phyloP scores from a whole-genome alignment of 2,113 vertebrate species.

The Blennius ocellaris region DNA sequence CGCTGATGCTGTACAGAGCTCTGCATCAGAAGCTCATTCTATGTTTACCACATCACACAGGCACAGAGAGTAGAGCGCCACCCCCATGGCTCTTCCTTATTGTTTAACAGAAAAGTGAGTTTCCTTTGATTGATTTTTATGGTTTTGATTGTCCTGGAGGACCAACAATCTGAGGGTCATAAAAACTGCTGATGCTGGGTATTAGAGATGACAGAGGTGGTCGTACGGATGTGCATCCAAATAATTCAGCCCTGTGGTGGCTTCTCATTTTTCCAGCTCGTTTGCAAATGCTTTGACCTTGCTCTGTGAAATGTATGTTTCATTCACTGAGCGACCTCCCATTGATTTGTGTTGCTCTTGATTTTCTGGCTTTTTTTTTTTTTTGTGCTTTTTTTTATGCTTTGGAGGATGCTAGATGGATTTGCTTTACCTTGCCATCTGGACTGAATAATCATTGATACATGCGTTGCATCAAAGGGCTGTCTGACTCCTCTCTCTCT shows the following conservation, averaged over 20 bases:
- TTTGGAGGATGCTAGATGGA: constrained; percentile 44
- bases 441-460: constrained; percentile 66
- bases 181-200: constrained; percentile 71
- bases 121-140: constrained; percentile 66
- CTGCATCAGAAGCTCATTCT: constrained; percentile 60
- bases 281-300: constrained; percentile 76
- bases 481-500: constrained; percentile 41
- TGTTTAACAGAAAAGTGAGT: constrained; percentile 65
- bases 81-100: constrained; percentile 67
- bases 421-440: constrained; percentile 73
- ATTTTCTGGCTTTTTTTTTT: constrained; percentile 14
- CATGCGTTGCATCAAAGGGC: constrained; percentile 27
- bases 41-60: constrained; percentile 57
- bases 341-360: constrained; percentile 74
- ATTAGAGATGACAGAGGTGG: constrained; percentile 78
- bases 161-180: constrained; percentile 56
- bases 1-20: constrained; percentile 72
- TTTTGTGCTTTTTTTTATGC: constrained; percentile 5
- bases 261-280: constrained; percentile 71
- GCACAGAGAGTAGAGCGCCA: constrained; percentile 33
- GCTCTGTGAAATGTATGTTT: constrained; percentile 71
- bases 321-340: constrained; percentile 62
- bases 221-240: constrained; percentile 63
- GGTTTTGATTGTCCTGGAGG: constrained; percentile 59
- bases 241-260: constrained; percentile 63